These are phyloP conservation scores for Bolborhynchus lineola DNA, from an alignment of 2,113 vertebrate genomes.

Conservation along the genomic window DNA sequence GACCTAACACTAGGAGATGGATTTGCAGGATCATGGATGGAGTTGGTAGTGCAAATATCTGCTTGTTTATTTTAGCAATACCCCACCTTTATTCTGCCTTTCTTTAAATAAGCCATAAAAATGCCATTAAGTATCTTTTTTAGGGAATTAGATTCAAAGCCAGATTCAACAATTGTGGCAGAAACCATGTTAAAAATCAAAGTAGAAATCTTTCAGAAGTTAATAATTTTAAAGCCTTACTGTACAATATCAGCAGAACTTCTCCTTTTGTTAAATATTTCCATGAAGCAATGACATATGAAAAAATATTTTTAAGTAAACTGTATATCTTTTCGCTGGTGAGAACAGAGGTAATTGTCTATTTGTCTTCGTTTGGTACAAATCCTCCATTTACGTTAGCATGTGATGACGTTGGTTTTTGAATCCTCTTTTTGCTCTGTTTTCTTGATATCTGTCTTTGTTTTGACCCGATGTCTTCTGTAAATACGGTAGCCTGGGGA, in stretches of 20 bases:
- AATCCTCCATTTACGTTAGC: slow-evolving; percentile 76
- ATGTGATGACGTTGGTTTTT: neutral
- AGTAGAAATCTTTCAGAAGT: neutral
- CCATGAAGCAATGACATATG: neutral
- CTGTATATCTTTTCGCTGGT: neutral
- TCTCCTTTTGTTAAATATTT: slow-evolving; percentile 14
- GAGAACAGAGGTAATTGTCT: neutral
- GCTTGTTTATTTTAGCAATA: neutral
- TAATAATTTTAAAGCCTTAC: neutral
- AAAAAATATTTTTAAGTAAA: neutral
- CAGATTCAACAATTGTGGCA: neutral
- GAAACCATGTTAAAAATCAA: neutral
- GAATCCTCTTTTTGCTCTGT: neutral
- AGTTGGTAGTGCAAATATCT: neutral
- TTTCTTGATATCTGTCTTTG: slow-evolving; percentile 9
- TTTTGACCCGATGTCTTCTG: slow-evolving; percentile 18
- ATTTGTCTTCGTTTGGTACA: slow-evolving; percentile 58
- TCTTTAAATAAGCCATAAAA: neutral
- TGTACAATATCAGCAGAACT: neutral
- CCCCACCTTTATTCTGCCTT: neutral
- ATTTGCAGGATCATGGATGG: neutral
- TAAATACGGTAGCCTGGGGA: slow-evolving; percentile 79
- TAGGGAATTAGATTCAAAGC: neutral
- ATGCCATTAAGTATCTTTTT: neutral
- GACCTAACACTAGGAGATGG: neutral